Conservation (phyloP, 2,797 vertebrate species). For the Phataginus tricuspis region DNA sequence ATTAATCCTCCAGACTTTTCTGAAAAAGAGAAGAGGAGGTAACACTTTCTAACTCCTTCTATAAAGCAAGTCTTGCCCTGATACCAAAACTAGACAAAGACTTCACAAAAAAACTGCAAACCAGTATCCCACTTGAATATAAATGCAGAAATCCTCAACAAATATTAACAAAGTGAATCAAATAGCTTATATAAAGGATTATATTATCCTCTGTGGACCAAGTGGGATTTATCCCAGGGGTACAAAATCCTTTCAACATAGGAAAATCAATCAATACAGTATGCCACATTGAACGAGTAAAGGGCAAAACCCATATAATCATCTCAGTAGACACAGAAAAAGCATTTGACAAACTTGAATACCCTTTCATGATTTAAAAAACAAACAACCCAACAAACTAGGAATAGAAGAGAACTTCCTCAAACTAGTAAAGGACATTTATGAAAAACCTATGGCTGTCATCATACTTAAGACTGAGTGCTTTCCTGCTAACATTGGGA, state of each 20-base stretch:
- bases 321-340: neutral
- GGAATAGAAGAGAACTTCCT: neutral
- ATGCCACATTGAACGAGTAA: neutral
- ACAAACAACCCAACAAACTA: neutral
- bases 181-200: neutral
- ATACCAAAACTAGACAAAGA: conserved; percentile 11
- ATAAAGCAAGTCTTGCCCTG: neutral
- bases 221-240: neutral
- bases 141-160: conserved; percentile 23
- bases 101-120: conserved; percentile 1
- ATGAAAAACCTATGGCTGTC: neutral
- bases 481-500: neutral
- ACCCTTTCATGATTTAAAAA: neutral
- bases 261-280: neutral
- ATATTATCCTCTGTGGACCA: neutral
- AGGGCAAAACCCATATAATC: neutral
- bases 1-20: neutral
- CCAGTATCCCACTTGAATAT: neutral
- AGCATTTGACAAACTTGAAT: neutral
- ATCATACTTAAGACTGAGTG: neutral
- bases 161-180: neutral
- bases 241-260: neutral
- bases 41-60: neutral
- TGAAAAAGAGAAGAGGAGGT: neutral
- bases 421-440: neutral